These are phyloP conservation scores for Arbacia lixula DNA, from an alignment of 53 echinoderm and acorn worm genomes.

Conservation along the genomic window DNA sequence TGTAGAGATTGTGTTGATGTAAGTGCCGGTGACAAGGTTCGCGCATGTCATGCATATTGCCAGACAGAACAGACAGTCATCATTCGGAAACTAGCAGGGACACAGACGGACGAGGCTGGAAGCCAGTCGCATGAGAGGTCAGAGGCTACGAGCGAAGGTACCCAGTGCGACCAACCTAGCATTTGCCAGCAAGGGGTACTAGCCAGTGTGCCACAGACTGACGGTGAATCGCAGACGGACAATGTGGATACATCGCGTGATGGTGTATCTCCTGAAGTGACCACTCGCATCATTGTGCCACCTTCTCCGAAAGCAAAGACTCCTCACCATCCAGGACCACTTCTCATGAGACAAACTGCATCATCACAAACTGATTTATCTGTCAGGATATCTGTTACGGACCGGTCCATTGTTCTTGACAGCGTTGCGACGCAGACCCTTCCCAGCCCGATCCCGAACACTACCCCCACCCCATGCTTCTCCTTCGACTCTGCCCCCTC, in stretches of 20 bases:
- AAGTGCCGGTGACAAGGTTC: too few relatives aligned
- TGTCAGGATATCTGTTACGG: not conserved
- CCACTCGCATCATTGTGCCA: not conserved
- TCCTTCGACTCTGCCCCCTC: slow-evolving; percentile 19
- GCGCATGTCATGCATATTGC: not conserved
- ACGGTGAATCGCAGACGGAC: slow-evolving; percentile 32
- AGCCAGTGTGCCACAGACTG: slow-evolving; percentile 18
- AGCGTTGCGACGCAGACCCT: slow-evolving; percentile 34
- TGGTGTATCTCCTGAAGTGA: not conserved
- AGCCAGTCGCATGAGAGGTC: not conserved
- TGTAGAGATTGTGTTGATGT: too few relatives aligned
- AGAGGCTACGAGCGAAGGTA: not conserved
- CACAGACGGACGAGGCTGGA: slow-evolving; percentile 4
- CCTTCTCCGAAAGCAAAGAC: not conserved
- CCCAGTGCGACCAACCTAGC: not conserved
- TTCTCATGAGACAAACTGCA: not conserved
- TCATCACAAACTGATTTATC: slow-evolving; percentile 16
- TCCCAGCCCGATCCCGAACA: slow-evolving; percentile 1
- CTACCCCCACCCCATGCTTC: slow-evolving; percentile 1
- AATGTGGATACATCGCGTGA: not conserved
- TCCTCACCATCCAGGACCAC: not conserved
- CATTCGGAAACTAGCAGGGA: not conserved
- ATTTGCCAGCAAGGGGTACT: slow-evolving; percentile 5
- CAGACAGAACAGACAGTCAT: not conserved
- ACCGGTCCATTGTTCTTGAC: not conserved